Conservation (phyloP, 1,140 invertebrate species). For the Trichogramma pretiosum region DNA sequence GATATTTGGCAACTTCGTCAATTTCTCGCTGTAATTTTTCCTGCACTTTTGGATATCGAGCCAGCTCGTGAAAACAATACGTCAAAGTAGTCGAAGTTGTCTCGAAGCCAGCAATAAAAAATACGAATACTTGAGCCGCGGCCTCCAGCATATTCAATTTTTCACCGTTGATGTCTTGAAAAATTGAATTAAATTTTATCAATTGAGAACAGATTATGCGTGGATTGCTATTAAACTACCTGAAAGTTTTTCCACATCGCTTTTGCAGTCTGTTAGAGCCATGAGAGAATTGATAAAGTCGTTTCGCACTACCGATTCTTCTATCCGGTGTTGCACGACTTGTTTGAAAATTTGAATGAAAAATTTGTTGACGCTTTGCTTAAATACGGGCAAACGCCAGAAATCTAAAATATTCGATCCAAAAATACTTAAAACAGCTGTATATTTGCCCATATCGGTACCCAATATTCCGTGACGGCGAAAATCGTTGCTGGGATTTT, state of each 20-base stretch:
- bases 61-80: constrained; percentile 29
- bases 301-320: constrained; percentile 27
- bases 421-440: constrained; percentile 7
- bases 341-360: constrained; percentile 27
- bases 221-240: too few species aligned
- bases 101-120: constrained; percentile 29
- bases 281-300: constrained; percentile 35
- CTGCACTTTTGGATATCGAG: constrained; percentile 25
- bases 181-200: background rate
- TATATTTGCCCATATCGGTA: constrained; percentile 8
- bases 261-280: constrained; percentile 24
- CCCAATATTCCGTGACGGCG: constrained; percentile 19
- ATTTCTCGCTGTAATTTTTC: constrained; percentile 34
- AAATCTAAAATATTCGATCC: constrained; percentile 6
- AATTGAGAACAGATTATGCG: background rate
- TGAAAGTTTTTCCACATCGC: background rate
- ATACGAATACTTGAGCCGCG: constrained; percentile 24
- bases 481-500: constrained; percentile 28
- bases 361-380: constrained; percentile 22
- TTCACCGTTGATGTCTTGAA: constrained; percentile 10
- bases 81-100: constrained; percentile 21
- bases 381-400: constrained; percentile 4
- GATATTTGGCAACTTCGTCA: constrained; percentile 12
- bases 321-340: constrained; percentile 23
- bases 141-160: constrained; percentile 14